Evolutionary conservation across 2,888 invertebrate genomes (phyloP).

Genomic region (Lissonota sp.): DNA sequence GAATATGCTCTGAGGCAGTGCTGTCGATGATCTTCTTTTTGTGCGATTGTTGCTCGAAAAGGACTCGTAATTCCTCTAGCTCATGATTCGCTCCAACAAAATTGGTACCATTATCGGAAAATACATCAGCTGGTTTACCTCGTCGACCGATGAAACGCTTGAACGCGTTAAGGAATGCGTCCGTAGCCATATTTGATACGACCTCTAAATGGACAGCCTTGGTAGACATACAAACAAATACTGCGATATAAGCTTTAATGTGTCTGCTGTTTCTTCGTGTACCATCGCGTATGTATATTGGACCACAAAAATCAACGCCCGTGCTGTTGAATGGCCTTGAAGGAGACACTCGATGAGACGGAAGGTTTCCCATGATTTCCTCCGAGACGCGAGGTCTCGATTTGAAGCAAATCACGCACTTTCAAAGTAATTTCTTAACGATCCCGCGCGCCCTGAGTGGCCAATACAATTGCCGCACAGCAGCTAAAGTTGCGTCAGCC

Average conservation of each 20-base stretch:
- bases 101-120: background rate
- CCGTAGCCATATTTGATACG: background rate
- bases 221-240: constrained; percentile 20
- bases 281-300: background rate
- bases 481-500: constrained; percentile 1
- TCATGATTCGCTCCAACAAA: constrained; percentile 26
- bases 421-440: constrained; percentile 1
- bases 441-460: constrained; percentile 12
- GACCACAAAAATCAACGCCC: constrained; percentile 16
- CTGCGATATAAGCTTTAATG: constrained; percentile 10
- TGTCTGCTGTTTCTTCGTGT: constrained; percentile 7
- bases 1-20: constrained; percentile 22
- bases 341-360: background rate
- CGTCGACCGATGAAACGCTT: constrained; percentile 20
- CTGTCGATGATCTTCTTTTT: constrained; percentile 1
- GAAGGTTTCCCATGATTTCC: constrained; percentile 13
- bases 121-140: background rate
- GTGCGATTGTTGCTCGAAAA: constrained; percentile 10
- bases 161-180: constrained; percentile 13
- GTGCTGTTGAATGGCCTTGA: constrained; percentile 11
- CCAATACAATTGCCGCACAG: constrained; percentile 13
- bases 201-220: constrained; percentile 28
- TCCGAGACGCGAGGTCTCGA: background rate
- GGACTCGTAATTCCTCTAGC: constrained; percentile 2
- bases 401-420: background rate